Conservation (phyloP, 2,888 invertebrate species). For the Eupeodes latifasciatus region DNA sequence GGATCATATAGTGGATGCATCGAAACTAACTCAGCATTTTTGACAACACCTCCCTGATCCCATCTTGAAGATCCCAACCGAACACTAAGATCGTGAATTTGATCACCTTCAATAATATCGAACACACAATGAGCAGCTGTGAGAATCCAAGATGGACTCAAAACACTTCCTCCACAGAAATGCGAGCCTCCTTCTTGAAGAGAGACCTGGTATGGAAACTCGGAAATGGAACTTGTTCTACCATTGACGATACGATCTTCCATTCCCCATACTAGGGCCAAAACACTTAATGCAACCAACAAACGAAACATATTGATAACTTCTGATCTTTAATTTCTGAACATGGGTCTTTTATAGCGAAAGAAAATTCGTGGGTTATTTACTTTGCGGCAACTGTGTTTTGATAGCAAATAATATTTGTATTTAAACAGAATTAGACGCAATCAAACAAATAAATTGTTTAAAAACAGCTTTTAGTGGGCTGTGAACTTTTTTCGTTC, state of each 20-base stretch:
- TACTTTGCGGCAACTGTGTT: not conserved
- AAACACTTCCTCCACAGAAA: constrained; percentile 1
- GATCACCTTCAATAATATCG: not conserved
- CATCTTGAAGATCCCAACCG: not conserved
- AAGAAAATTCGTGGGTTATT: not conserved
- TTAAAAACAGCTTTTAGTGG: too few species aligned
- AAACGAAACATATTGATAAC: constrained; percentile 7
- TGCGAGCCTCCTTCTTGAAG: not conserved
- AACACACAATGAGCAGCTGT: not conserved
- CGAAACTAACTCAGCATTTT: not conserved
- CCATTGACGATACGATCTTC: not conserved
- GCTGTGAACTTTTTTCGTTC: too few species aligned
- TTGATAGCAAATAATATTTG: not conserved
- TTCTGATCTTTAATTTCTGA: not conserved
- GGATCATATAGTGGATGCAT: not conserved
- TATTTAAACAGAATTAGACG: not conserved
- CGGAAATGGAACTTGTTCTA: not conserved
- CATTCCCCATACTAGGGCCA: not conserved
- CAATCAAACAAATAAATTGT: not conserved
- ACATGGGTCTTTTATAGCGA: not conserved
- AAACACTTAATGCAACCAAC: not conserved
- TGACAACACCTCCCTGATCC: not conserved
- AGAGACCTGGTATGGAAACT: not conserved
- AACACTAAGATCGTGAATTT: not conserved
- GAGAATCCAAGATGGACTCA: not conserved